Percentiles rank a stretch among this genome's conserved stretches.
These are phyloP conservation scores for Parazoanthus swiftii DNA, from an alignment of 92 coral and sea anemone species.

Conservation along the genomic window DNA sequence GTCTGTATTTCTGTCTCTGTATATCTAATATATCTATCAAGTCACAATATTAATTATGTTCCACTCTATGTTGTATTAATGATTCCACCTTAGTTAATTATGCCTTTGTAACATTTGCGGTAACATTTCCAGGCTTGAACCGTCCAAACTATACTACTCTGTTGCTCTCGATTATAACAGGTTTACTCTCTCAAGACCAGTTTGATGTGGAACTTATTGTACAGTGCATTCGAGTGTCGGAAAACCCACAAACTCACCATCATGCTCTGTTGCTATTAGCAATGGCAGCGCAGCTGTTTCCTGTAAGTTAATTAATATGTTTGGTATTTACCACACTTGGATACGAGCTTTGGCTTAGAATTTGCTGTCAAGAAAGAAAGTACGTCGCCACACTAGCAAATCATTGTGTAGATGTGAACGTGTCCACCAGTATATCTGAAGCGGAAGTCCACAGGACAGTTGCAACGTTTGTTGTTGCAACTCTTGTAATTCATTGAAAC, in stretches of 20 bases:
- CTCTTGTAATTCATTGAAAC: no score
- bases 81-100: no score
- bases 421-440: no score
- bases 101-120: background rate
- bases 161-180: conserved; percentile 40
- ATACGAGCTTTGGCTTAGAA: background rate
- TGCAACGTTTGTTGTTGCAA: no score
- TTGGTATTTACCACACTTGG: background rate
- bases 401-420: no score
- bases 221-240: conserved; percentile 93
- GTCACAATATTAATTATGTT: no score
- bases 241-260: conserved; percentile 95
- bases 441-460: no score
- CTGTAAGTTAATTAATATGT: conserved; percentile 57
- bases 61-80: background rate
- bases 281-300: conserved; percentile 84
- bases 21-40: no score
- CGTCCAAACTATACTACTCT: background rate
- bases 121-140: background rate
- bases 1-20: no score
- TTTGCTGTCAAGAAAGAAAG: background rate
- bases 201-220: conserved; percentile 93
- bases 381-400: no score
- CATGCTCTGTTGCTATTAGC: conserved; percentile 91
- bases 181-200: conserved; percentile 78